phyloP scores from a whole-genome alignment of 2,113 vertebrate genomes.

The Cebus imitator region DNA sequence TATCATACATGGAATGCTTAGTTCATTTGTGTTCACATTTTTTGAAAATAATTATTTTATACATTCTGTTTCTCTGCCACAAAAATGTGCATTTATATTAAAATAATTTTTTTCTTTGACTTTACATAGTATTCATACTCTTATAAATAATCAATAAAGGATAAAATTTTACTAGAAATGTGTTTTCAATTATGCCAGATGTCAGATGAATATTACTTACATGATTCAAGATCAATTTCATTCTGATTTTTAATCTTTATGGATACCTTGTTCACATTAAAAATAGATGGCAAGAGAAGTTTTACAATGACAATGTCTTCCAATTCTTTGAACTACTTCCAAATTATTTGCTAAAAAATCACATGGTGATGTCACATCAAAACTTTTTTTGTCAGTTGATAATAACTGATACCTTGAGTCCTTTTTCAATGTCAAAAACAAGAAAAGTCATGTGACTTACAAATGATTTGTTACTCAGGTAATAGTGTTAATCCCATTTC shows the following conservation, averaged over 20 bases:
- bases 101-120: background rate
- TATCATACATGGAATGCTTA: background rate
- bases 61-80: background rate
- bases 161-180: background rate
- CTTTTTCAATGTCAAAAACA: background rate
- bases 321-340: background rate
- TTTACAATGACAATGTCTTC: background rate
- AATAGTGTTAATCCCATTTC: background rate
- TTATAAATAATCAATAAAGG: background rate
- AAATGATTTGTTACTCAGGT: background rate
- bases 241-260: background rate
- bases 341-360: slow-evolving; percentile 5
- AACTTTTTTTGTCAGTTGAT: background rate
- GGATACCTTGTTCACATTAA: background rate
- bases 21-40: background rate
- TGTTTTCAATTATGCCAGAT: background rate
- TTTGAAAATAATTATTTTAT: too few species aligned
- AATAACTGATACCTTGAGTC: background rate
- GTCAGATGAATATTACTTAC: background rate
- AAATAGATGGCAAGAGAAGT: background rate
- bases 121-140: background rate
- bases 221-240: background rate
- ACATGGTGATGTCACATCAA: background rate
- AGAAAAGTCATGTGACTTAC: slow-evolving; percentile 2
- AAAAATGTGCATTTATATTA: background rate